Evolutionary conservation across 2,113 vertebrate genomes (phyloP), one percentile per base, ranked within the genome.

Genomic region (Grammomys dolichurus): DNA sequence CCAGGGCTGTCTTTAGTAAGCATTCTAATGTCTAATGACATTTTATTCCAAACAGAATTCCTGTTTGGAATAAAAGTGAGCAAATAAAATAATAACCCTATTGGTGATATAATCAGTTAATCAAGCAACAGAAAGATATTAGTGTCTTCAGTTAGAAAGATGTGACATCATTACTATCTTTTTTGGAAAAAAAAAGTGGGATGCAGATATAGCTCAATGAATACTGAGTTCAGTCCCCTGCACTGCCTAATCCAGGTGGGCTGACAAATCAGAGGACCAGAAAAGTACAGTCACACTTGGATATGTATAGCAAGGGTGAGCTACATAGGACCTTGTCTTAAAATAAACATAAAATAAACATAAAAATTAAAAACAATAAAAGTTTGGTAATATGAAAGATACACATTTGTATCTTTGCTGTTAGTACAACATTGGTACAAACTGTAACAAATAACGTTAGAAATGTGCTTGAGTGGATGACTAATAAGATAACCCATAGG

Each of bases 61-160:
- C 33, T 73, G 6, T 93, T 72, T 89, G 33, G 7, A 89, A 67
- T 72, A 95, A 92, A 96, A 91, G 48, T 58, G 19, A n/a, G 28
- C 22, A 89, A 75, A 22, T 58, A 56, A 46, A 43, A 22, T 46
- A 82, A 56, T 51, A 13, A 13, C 12, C 9, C 14, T 31, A 33
- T 63, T 85, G 51, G 1, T 54, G 36, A 82, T 54, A 82, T 54
- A 54, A 54, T n/a, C 72, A 36, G 69, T 70, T 84, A 31, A 75
- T 76, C 91, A 70, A 48, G n/a, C 43, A 51, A 56, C 75, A 1
- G 20, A 80, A 86, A 33, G 40, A 16, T 67, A 86, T 48, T 13
- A 17, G 16, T 67, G 10, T 46, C 33, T 65, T 91, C 40, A 40
- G 48, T 75, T 89, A 93, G 20, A 17, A 96, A 93, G 73, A 48